Evolutionary conservation across 2,113 vertebrate species (phyloP).

Genomic region (Leptosomus discolor): DNA sequence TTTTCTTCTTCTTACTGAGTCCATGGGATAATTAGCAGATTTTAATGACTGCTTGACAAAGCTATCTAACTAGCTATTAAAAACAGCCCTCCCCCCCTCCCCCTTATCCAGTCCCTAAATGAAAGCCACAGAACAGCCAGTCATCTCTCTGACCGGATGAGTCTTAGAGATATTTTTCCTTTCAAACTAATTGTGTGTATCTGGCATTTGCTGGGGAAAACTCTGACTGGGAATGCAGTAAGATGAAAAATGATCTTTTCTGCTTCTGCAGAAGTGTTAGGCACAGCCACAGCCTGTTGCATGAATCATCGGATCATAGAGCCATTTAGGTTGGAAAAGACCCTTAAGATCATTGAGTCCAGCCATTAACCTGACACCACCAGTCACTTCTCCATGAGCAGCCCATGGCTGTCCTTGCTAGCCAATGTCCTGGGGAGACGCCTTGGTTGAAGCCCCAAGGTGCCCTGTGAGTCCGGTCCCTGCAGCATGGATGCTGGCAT

Average conservation of each 20-base stretch:
- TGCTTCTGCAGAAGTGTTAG: background rate
- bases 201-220: background rate
- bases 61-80: conserved; percentile 57
- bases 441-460: background rate
- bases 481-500: background rate
- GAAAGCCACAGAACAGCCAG: background rate
- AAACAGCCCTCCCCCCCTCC: background rate
- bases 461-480: background rate
- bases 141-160: background rate
- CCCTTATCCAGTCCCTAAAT: background rate
- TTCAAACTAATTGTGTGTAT: background rate
- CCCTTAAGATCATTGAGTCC: background rate
- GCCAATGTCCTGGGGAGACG: accelerated
- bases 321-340: background rate
- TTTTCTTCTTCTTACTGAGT: conserved; percentile 22
- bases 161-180: background rate
- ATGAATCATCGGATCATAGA: accelerated
- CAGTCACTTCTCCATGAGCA: background rate
- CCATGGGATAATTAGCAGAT: conserved; percentile 63
- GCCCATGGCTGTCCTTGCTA: background rate
- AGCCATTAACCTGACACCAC: accelerated
- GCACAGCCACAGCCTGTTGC: background rate
- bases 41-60: conserved; percentile 65
- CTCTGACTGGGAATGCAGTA: background rate
- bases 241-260: background rate